These are phyloP conservation scores for Druon quercuslanigerum DNA, from an alignment of 1,140 invertebrate genomes.

Conservation along the genomic window DNA sequence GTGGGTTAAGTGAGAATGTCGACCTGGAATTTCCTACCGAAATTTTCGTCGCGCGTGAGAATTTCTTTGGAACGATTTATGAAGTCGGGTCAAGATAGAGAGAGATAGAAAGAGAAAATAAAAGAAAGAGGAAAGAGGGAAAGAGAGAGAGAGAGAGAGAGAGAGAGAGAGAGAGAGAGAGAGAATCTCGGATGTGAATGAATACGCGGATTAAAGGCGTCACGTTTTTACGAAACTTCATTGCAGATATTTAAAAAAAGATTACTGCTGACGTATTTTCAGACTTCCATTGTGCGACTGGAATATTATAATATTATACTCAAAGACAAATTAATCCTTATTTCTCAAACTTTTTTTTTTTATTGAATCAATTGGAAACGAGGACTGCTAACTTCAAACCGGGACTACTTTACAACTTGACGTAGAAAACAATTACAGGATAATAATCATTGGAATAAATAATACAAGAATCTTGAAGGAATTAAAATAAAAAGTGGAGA, in stretches of 20 bases:
- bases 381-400: too few relatives aligned
- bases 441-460: too few relatives aligned
- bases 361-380: too few relatives aligned
- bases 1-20: constrained; percentile 12
- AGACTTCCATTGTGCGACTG: neutral
- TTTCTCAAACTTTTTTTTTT: too few relatives aligned
- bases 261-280: neutral
- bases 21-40: constrained; percentile 18
- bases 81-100: constrained; percentile 12
- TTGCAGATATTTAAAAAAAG: neutral
- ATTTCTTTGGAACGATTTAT: constrained; percentile 17
- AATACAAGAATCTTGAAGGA: too few relatives aligned
- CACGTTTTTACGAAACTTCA: neutral
- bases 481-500: too few relatives aligned
- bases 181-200: neutral
- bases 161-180: neutral
- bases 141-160: neutral
- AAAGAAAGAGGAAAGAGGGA: too few relatives aligned
- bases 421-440: too few relatives aligned
- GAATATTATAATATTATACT: too few relatives aligned
- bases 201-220: constrained; percentile 1
- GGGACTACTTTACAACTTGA: too few relatives aligned
- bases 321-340: too few relatives aligned
- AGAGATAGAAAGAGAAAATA: neutral
- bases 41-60: constrained; percentile 17